Percentiles rank a stretch among this genome's conserved stretches.
Conservation (phyloP, 2,888 invertebrate species). For the Geophilus truncorum region DNA sequence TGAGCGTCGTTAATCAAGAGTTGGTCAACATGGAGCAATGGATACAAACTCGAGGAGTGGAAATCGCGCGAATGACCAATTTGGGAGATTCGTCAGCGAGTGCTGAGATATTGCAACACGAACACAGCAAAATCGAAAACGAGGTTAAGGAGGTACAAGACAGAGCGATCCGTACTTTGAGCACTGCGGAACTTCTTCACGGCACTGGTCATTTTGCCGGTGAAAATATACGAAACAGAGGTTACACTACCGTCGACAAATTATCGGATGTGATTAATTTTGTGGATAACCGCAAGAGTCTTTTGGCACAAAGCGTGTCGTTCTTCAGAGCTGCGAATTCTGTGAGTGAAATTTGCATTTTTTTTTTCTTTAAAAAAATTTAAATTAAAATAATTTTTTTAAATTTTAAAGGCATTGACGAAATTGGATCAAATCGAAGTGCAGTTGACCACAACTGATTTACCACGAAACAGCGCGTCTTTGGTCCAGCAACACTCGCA, state of each 20-base stretch:
- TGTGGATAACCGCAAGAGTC: slow-evolving; percentile 63
- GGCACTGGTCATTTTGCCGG: slow-evolving; percentile 65
- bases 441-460: slow-evolving; percentile 60
- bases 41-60: slow-evolving; percentile 55
- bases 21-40: slow-evolving; percentile 54
- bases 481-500: slow-evolving; percentile 64
- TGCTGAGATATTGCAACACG: slow-evolving; percentile 62
- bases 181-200: slow-evolving; percentile 69
- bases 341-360: too few species aligned
- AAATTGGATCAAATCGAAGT: slow-evolving; percentile 70
- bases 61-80: slow-evolving; percentile 54
- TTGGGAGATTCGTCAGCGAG: slow-evolving; percentile 68
- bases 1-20: slow-evolving; percentile 67
- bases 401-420: slow-evolving; percentile 57
- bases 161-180: slow-evolving; percentile 66
- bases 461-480: slow-evolving; percentile 61
- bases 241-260: slow-evolving; percentile 61
- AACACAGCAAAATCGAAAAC: slow-evolving; percentile 62
- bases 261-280: slow-evolving; percentile 66
- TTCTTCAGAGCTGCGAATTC: slow-evolving; percentile 67
- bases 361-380: slow-evolving; percentile 35
- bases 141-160: slow-evolving; percentile 70
- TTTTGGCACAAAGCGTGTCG: slow-evolving; percentile 61
- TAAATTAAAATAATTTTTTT: not conserved
- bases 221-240: slow-evolving; percentile 57